A percentile compares a stretch with the other conserved stretches of the same genome.
phyloP scores from a whole-genome alignment of 2,113 vertebrate genomes.

The Amphiprion ocellaris region DNA sequence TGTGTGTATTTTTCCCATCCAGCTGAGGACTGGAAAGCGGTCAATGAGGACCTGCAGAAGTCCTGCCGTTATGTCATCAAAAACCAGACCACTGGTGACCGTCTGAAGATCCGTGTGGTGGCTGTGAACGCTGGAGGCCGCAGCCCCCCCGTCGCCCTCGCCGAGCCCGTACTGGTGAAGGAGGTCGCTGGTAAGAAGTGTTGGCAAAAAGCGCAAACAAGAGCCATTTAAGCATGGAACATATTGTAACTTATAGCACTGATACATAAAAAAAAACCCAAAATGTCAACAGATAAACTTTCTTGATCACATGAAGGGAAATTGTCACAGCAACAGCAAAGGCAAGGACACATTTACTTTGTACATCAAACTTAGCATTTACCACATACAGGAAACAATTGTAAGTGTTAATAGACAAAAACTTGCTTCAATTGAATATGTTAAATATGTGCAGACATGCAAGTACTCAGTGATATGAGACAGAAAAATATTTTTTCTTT shows the following conservation, averaged over 20 bases:
- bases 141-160: slow-evolving; percentile 83
- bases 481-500: too few species aligned
- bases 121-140: slow-evolving; percentile 85
- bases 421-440: too few species aligned
- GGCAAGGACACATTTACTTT: too few species aligned
- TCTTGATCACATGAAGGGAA: too few species aligned
- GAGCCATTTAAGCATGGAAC: neutral
- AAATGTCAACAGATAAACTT: too few species aligned
- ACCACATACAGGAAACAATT: neutral
- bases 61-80: slow-evolving; percentile 89
- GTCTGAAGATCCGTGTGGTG: slow-evolving; percentile 88
- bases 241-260: too few species aligned
- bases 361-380: too few species aligned
- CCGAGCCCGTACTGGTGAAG: slow-evolving; percentile 88
- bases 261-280: too few species aligned
- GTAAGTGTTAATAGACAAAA: neutral
- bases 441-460: neutral
- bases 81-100: slow-evolving; percentile 87
- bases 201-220: neutral
- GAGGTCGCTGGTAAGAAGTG: slow-evolving; percentile 88
- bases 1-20: neutral
- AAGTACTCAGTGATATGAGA: too few species aligned
- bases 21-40: slow-evolving; percentile 92
- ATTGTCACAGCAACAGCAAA: too few species aligned
- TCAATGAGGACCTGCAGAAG: slow-evolving; percentile 87